phyloP scores from a whole-genome alignment of 1,140 invertebrate genomes.

The Drosophila ambigua region DNA sequence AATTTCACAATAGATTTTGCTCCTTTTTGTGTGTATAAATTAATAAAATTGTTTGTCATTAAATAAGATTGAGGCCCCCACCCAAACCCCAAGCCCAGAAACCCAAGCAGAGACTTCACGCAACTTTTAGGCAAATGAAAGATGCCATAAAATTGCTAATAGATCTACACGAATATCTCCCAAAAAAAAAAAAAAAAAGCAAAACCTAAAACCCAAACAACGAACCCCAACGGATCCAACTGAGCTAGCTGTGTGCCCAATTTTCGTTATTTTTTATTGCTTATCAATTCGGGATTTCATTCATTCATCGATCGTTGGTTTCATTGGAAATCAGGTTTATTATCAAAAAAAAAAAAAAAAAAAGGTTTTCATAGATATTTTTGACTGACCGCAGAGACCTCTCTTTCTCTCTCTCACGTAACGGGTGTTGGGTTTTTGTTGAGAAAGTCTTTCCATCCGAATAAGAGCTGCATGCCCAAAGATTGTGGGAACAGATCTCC shows the following conservation, averaged over 20 bases:
- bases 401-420: constrained; percentile 33
- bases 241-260: constrained; percentile 45
- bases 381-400: constrained; percentile 27
- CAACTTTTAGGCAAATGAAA: constrained; percentile 73
- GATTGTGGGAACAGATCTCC: constrained; percentile 34
- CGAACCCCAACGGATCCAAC: background rate
- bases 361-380: constrained; percentile 65
- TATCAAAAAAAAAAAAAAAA: constrained; percentile 42
- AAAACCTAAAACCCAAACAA: too few species aligned
- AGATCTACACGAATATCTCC: constrained; percentile 13
- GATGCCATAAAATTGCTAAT: constrained; percentile 74
- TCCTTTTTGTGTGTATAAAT: constrained; percentile 26
- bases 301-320: constrained; percentile 47
- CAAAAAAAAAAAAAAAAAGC: too few species aligned
- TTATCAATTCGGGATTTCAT: constrained; percentile 56
- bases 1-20: constrained; percentile 25
- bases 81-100: background rate
- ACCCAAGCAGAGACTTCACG: constrained; percentile 42
- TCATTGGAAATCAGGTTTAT: constrained; percentile 44
- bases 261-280: constrained; percentile 36
- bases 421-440: constrained; percentile 40
- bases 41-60: constrained; percentile 61
- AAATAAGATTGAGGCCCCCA: constrained; percentile 24
- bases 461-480: background rate
- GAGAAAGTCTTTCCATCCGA: constrained; percentile 47